Conservation (phyloP, 2,888 invertebrate species). For the Drosophila kanekoi region DNA sequence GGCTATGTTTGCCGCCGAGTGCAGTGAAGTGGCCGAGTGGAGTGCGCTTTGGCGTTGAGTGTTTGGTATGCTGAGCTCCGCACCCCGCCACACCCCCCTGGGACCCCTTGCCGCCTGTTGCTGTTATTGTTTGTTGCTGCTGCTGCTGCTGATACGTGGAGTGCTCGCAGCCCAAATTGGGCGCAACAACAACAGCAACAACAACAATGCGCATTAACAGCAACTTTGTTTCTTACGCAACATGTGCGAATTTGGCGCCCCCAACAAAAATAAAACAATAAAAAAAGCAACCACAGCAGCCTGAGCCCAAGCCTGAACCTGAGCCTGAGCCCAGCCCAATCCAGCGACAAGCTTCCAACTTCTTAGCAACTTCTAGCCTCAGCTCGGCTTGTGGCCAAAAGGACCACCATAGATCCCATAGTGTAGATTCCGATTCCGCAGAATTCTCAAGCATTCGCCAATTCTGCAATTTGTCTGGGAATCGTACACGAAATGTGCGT, state of each 20-base stretch:
- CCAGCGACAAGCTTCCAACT: conserved; percentile 4
- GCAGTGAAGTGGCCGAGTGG: conserved; percentile 64
- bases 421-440: conserved; percentile 61
- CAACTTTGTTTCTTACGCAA: conserved; percentile 53
- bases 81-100: conserved; percentile 2
- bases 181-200: conserved; percentile 20
- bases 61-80: conserved; percentile 71
- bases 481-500: conserved; percentile 79
- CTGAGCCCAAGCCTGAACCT: background rate
- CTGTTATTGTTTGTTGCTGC: conserved; percentile 53
- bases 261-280: conserved; percentile 12
- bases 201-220: conserved; percentile 24
- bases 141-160: conserved; percentile 36
- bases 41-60: conserved; percentile 80
- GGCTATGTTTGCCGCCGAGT: conserved; percentile 64
- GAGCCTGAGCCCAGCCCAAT: conserved; percentile 4
- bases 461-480: conserved; percentile 79
- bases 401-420: conserved; percentile 72
- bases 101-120: background rate
- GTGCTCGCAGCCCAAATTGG: conserved; percentile 42
- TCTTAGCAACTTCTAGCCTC: conserved; percentile 2
- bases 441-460: conserved; percentile 78
- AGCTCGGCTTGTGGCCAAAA: conserved; percentile 18
- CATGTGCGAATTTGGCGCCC: conserved; percentile 51
- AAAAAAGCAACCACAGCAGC: conserved; percentile 1